Conservation (phyloP, 23 tunicate species). For the Styela clava region DNA sequence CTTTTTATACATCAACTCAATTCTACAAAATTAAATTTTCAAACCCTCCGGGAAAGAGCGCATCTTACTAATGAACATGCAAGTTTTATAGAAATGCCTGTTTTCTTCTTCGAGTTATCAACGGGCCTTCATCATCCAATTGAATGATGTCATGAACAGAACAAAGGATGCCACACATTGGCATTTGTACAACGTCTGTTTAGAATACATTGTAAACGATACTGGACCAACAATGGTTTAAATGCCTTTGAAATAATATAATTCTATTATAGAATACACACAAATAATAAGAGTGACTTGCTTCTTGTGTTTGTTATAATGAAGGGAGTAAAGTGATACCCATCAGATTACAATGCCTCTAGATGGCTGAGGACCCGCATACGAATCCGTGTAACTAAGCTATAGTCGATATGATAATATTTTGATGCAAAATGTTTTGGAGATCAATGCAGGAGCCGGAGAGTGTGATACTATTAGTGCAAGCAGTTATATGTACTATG, state of each 20-base stretch:
- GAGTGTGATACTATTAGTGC: no score
- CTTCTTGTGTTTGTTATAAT: not conserved
- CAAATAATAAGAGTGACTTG: not conserved
- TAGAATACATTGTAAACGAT: not conserved
- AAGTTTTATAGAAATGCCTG: no score
- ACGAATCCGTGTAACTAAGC: not conserved
- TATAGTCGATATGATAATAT: no score
- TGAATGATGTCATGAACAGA: not conserved
- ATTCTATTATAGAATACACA: not conserved
- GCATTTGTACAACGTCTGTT: not conserved
- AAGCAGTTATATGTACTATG: no score
- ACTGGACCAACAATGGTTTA: not conserved
- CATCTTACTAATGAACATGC: not conserved
- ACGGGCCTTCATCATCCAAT: not conserved
- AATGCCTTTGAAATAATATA: not conserved
- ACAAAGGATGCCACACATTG: not conserved
- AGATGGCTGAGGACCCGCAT: not conserved
- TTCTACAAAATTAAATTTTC: not conserved
- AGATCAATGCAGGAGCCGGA: no score
- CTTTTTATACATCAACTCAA: not conserved
- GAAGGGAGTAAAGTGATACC: not conserved
- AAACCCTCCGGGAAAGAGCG: not conserved
- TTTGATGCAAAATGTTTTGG: no score
- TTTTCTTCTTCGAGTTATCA: no score
- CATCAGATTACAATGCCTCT: not conserved